These are phyloP conservation scores for Lepilemur septentrionalis DNA, from an alignment of 2,797 vertebrate genomes.

Conservation along the genomic window DNA sequence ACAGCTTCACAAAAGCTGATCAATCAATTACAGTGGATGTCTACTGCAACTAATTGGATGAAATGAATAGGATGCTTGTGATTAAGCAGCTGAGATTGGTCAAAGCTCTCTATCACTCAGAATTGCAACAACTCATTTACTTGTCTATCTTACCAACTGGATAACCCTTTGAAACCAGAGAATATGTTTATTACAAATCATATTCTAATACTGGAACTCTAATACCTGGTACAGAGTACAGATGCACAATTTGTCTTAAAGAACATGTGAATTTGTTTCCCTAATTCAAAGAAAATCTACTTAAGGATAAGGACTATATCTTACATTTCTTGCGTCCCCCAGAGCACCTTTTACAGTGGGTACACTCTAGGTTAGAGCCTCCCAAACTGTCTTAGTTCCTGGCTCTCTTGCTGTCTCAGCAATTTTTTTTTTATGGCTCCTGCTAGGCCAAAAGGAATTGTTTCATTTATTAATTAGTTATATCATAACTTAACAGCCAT, in stretches of 20 bases:
- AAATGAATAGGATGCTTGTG: no score
- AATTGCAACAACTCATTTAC: not conserved
- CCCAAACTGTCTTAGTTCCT: not conserved
- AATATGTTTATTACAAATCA: not conserved
- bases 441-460: not conserved
- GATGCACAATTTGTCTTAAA: not conserved
- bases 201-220: not conserved
- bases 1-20: no score
- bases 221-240: not conserved
- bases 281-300: not conserved
- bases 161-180: not conserved
- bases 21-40: no score
- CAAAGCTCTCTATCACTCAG: not conserved
- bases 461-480: not conserved
- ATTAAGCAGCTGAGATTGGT: not conserved
- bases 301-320: not conserved
- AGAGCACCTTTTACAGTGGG: not conserved
- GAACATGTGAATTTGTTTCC: constrained; percentile 6
- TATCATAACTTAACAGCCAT: not conserved
- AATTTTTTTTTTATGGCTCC: not conserved
- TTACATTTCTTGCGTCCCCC: not conserved
- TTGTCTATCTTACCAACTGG: not conserved
- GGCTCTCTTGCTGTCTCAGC: not conserved
- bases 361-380: not conserved
- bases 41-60: no score